Conservation (phyloP, 1,140 invertebrate genomes). For the Caenorhabditis inopinata region DNA sequence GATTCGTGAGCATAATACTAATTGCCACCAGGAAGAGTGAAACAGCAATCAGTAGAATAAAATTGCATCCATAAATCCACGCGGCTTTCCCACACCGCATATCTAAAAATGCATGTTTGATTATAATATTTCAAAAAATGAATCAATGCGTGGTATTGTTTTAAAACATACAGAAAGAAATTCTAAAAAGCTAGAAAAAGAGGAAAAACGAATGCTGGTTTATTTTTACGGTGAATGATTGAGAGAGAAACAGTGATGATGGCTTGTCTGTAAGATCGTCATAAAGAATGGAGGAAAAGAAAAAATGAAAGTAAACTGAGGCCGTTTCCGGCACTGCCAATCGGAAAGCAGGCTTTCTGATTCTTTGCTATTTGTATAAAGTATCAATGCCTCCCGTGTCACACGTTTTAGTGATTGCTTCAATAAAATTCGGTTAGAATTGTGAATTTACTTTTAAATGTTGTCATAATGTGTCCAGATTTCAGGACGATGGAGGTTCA, state of each 20-base stretch:
- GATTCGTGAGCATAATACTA: background rate
- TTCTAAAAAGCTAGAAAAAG: background rate
- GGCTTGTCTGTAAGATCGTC: background rate
- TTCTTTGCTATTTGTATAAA: slow-evolving; percentile 9
- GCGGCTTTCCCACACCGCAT: slow-evolving; percentile 1
- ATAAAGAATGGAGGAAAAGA: background rate
- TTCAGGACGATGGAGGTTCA: slow-evolving; percentile 78
- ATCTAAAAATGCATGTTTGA: too few relatives aligned
- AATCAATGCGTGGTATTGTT: too few relatives aligned
- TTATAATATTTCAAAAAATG: too few relatives aligned
- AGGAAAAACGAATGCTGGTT: background rate
- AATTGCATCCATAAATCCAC: background rate
- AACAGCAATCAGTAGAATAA: background rate
- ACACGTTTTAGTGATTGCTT: background rate
- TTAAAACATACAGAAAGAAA: too few relatives aligned
- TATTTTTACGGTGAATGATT: slow-evolving; percentile 1
- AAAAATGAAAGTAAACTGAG: slow-evolving; percentile 9
- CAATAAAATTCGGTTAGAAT: background rate
- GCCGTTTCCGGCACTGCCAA: slow-evolving; percentile 19
- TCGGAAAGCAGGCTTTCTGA: background rate
- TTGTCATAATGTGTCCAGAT: too few relatives aligned
- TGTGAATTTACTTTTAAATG: too few relatives aligned
- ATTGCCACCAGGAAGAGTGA: background rate
- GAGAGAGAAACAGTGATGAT: background rate
- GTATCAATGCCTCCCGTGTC: background rate